Percentiles rank a stretch among this genome's conserved stretches.
These are phyloP conservation scores for Periphyllus acericola DNA, from an alignment of 2,888 invertebrate genomes.

Conservation along the genomic window DNA sequence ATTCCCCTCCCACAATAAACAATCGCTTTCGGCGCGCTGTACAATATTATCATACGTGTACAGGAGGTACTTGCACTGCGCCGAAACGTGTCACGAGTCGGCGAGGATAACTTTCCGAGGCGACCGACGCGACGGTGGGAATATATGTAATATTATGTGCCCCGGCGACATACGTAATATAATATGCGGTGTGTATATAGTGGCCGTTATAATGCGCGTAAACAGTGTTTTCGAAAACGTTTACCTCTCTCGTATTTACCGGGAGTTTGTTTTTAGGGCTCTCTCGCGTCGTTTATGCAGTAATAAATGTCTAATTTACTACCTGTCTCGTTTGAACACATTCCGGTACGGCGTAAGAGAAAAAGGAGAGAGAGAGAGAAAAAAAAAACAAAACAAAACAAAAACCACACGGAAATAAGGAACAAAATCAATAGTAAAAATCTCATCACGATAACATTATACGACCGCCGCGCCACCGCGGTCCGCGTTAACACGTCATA, in stretches of 20 bases:
- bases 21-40: too few species aligned
- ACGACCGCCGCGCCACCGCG: constrained; percentile 31
- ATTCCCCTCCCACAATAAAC: not conserved
- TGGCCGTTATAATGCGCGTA: not conserved
- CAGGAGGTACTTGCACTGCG: too few species aligned
- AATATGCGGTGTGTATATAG: not conserved
- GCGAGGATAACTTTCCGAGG: too few species aligned
- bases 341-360: not conserved
- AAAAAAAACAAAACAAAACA: too few species aligned
- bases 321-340: not conserved
- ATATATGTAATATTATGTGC: too few species aligned
- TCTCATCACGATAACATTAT: constrained; percentile 31
- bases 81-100: too few species aligned
- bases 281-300: not conserved
- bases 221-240: not conserved
- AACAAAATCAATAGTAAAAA: constrained; percentile 47
- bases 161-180: too few species aligned
- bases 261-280: not conserved
- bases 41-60: too few species aligned
- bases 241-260: not conserved
- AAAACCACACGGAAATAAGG: not conserved
- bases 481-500: constrained; percentile 46
- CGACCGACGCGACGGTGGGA: too few species aligned
- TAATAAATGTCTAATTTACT: constrained; percentile 48
- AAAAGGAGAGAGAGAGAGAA: not conserved